Evolutionary conservation across 2,888 invertebrate species (phyloP), one percentile per base, ranked within the genome.

Genomic region (Congeria kusceri): DNA sequence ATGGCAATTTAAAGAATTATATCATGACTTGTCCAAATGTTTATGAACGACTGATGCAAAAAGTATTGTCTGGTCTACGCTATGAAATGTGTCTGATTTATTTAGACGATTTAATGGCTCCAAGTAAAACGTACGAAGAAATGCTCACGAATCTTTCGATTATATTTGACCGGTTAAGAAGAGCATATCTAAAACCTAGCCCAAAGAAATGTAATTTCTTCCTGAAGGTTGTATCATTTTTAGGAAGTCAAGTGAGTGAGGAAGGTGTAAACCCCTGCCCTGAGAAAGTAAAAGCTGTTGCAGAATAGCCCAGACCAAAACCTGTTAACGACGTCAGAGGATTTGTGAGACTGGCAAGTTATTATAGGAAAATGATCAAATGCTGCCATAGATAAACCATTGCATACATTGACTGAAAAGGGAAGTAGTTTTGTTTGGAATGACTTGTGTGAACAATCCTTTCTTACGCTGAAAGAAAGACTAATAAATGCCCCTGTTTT

Each of bases 301-400:
- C 3, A 18, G 56, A 70, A 0, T 70, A 53, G 63, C 62, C 62
- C 4, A 70, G 9, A 44, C 62, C 70, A 9, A 28, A 32, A 25
- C 28, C 49, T 7, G 49, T 15, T 28, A 15, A 62, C 25, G 53
- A 32, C 61, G 28, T 5, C 62, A 25, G 11, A 29, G 15, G 47
- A 29, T 18, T 53, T 25, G 4, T 69, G 32, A 61, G 61, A 23
- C 20, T 69, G 1, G n/a, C 44, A 47, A 27, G 46, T n/a, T 63
- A 47, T 63, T 75, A 75, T 58, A 32, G 58, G 15, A 27, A 59
- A n/a, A 84, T 77, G 44, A 58, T 86, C 0, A 44, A 29, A 11
- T 72, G 66, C 84, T 9, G 58, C 32, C 11, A 32, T 32, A 4
- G 32, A 4, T 32, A 32, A 32, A 11, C 32, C 32, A 7, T 32